Evolutionary conservation across 2,888 invertebrate genomes (phyloP).

Genomic region (Anoncus sp.): DNA sequence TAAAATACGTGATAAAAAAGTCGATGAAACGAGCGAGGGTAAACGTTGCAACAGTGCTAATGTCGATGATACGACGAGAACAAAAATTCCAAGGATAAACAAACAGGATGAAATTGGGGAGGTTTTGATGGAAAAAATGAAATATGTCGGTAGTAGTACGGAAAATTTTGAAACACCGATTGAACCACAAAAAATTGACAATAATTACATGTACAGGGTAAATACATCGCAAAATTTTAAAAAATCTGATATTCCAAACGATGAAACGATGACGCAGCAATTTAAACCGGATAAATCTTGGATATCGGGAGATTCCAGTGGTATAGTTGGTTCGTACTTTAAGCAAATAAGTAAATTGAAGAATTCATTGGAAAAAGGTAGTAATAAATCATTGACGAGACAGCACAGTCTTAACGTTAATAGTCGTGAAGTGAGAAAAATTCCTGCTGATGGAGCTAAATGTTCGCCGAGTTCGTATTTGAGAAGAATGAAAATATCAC

Average conservation of each 20-base stretch:
- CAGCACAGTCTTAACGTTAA: slow-evolving; percentile 68
- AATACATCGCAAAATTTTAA: slow-evolving; percentile 57
- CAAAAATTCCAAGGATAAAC: slow-evolving; percentile 41
- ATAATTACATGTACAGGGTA: slow-evolving; percentile 73
- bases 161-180: slow-evolving; percentile 67
- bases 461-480: slow-evolving; percentile 75
- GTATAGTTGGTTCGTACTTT: slow-evolving; percentile 77
- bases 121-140: slow-evolving; percentile 75
- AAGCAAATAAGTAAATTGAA: slow-evolving; percentile 78
- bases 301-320: slow-evolving; percentile 73
- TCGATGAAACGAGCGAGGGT: slow-evolving; percentile 28
- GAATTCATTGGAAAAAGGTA: slow-evolving; percentile 74
- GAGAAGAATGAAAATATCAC: slow-evolving; percentile 80
- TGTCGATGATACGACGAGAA: slow-evolving; percentile 34
- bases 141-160: slow-evolving; percentile 73
- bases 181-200: slow-evolving; percentile 72
- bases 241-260: slow-evolving; percentile 62
- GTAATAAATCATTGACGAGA: slow-evolving; percentile 65
- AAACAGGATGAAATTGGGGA: slow-evolving; percentile 22
- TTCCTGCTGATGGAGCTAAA: slow-evolving; percentile 65
- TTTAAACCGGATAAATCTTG: slow-evolving; percentile 71
- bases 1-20: too few relatives aligned
- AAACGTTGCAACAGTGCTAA: slow-evolving; percentile 46
- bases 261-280: slow-evolving; percentile 54
- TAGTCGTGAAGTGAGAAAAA: slow-evolving; percentile 69